Evolutionary conservation across 92 coral and sea anemone genomes (phyloP).

Genomic region (Metridium senile): DNA sequence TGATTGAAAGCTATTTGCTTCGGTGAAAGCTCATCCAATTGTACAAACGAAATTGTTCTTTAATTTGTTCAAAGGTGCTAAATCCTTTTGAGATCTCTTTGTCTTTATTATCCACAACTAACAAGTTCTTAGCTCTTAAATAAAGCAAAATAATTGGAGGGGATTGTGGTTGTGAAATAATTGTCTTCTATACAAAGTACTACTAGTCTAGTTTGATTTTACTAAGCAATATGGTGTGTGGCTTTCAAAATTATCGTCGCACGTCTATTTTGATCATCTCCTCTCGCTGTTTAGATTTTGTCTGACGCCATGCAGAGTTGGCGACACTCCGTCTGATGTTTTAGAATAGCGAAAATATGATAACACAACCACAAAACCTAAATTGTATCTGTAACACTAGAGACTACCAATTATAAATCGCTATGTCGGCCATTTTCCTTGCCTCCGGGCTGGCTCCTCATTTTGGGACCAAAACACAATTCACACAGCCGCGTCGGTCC

Average conservation of each 20-base stretch:
- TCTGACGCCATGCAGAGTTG: conserved; percentile 12
- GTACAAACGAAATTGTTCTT: neutral
- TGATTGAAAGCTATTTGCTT: neutral
- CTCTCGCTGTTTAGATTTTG: conserved; percentile 6
- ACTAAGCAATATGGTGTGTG: too few species aligned
- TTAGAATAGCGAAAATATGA: conserved; percentile 18
- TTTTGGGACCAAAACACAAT: neutral
- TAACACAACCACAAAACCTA: conserved; percentile 24
- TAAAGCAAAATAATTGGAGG: neutral
- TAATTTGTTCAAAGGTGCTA: neutral
- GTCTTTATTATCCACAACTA: neutral
- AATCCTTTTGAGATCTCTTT: neutral
- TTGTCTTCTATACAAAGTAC: neutral
- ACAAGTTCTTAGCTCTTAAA: neutral
- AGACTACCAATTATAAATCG: conserved; percentile 10
- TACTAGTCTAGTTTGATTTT: too few species aligned
- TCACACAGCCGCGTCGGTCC: neutral
- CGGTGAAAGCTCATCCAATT: neutral
- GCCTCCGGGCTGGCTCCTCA: conserved; percentile 4
- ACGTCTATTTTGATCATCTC: neutral
- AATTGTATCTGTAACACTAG: neutral
- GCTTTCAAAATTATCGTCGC: too few species aligned
- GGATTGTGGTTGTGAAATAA: neutral
- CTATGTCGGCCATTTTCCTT: neutral
- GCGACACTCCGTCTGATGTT: conserved; percentile 27